Evolutionary conservation across 2,888 invertebrate species (phyloP), one percentile per base, ranked within the genome.

Genomic region (Atethmia centrago): DNA sequence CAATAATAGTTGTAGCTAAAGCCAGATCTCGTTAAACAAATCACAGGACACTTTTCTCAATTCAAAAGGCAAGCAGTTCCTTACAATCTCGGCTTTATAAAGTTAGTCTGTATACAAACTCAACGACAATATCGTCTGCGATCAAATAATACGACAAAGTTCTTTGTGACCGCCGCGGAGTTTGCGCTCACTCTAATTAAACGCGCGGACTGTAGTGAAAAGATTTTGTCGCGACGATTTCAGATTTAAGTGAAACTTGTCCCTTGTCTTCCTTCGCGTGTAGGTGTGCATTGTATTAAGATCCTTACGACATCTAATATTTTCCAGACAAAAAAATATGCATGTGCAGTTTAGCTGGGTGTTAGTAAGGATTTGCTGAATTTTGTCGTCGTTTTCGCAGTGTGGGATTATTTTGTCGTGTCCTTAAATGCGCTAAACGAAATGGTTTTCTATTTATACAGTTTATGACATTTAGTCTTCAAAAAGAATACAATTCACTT

Each of bases 231-330:
- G 87, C 90, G 85, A 85, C 89, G 89, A 90, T 92, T 93, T 92
- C 88, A 91, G 92, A 93, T 94, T 92, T 92, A 92, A 92, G 92
- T 90, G 92, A 92, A 92, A 90, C 91, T 91, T 93, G 94, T 93
- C 84, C 88, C 92, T 90, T 94, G 94, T 94, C 92, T 87, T 82
- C 83, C 84, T 71, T 82, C 63, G 77, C 82, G 88, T 90, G 93
- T 92, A 89, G 92, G 93, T 86, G 91, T 90, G 87, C 90, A 90
- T 91, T 90, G 91, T 90, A 89, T 91, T 89, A 87, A 88, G 89
- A 90, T 87, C 82, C 85, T 79, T 81, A 84, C 85, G 85, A 65
- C 82, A 75, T 74, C 78, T 74, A 80, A 88, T 86, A 86, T 85
- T 83, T 85, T 74, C 73, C 71, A 69, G 36, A 31, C 8, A 25